Conservation (phyloP, 2,888 invertebrate genomes). For the Agrotis exclamationis region DNA sequence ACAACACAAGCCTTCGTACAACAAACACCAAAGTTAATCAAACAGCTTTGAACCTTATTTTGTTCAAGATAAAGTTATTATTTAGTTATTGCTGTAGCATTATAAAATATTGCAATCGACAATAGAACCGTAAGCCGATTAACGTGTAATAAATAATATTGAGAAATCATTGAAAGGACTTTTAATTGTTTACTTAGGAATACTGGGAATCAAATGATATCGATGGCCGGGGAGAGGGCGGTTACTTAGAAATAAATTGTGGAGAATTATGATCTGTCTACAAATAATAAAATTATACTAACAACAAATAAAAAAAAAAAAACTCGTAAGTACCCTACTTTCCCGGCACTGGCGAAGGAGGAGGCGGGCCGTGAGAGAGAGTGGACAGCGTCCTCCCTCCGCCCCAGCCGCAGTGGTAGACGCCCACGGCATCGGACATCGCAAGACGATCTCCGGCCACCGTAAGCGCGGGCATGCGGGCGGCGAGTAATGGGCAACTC, state of each 20-base stretch:
- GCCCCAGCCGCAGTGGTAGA: too few relatives aligned
- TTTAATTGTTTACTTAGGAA: slow-evolving; percentile 15
- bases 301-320: not conserved
- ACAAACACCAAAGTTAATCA: not conserved
- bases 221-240: not conserved
- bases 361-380: too few relatives aligned
- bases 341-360: too few relatives aligned
- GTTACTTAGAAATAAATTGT: not conserved
- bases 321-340: too few relatives aligned
- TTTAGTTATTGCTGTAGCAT: not conserved
- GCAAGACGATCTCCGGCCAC: too few relatives aligned
- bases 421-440: too few relatives aligned
- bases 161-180: not conserved
- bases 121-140: slow-evolving; percentile 12
- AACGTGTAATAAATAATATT: not conserved
- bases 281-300: not conserved
- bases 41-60: not conserved
- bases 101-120: not conserved
- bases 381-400: too few relatives aligned
- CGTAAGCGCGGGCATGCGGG: too few relatives aligned
- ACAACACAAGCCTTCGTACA: not conserved
- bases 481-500: too few relatives aligned
- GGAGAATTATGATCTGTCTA: not conserved
- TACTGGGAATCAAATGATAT: not conserved
- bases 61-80: not conserved